A percentile compares a stretch with the other conserved stretches of the same genome.
phyloP scores from a whole-genome alignment of 1,140 invertebrate genomes.

The Drosophila ambigua region DNA sequence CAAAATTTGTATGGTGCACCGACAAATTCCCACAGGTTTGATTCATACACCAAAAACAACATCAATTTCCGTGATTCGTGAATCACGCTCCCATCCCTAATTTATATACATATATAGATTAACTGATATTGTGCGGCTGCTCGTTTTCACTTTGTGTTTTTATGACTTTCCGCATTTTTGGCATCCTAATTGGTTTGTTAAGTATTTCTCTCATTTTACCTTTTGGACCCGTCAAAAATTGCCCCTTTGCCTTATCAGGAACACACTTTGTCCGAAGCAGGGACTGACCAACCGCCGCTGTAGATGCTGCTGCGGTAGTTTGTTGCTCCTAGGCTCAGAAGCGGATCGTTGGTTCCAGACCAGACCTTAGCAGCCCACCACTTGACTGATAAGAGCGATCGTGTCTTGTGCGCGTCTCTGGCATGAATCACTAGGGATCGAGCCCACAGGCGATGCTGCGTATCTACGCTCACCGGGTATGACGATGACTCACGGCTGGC shows the following conservation, averaged over 20 bases:
- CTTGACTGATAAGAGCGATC: slow-evolving; percentile 62
- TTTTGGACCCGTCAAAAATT: slow-evolving; percentile 53
- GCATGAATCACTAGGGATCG: slow-evolving; percentile 63
- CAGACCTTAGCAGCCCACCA: slow-evolving; percentile 18
- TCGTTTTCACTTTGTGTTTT: slow-evolving; percentile 49
- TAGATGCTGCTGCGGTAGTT: slow-evolving; percentile 31
- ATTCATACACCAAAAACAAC: too few species aligned
- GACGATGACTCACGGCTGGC: slow-evolving; percentile 37
- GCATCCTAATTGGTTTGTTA: slow-evolving; percentile 83
- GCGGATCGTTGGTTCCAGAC: slow-evolving; percentile 22
- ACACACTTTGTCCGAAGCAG: slow-evolving; percentile 68
- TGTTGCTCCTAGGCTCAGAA: slow-evolving; percentile 46
- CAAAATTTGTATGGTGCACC: too few species aligned
- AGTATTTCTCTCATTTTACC: slow-evolving; percentile 50
- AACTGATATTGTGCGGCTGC: slow-evolving; percentile 55
- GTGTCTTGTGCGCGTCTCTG: slow-evolving; percentile 45
- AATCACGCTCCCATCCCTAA: slow-evolving; percentile 27
- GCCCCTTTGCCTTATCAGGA: slow-evolving; percentile 64
- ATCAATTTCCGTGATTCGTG: too few species aligned
- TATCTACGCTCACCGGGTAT: slow-evolving; percentile 19
- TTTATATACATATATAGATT: slow-evolving; percentile 55
- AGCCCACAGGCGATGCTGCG: slow-evolving; percentile 51
- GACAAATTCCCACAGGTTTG: too few species aligned
- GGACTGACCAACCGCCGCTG: too few species aligned
- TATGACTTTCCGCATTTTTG: slow-evolving; percentile 73